A percentile compares a stretch with the other conserved stretches of the same genome.
Evolutionary conservation across 1,140 invertebrate genomes (phyloP).

Genomic region (Cecropterus lyciades): DNA sequence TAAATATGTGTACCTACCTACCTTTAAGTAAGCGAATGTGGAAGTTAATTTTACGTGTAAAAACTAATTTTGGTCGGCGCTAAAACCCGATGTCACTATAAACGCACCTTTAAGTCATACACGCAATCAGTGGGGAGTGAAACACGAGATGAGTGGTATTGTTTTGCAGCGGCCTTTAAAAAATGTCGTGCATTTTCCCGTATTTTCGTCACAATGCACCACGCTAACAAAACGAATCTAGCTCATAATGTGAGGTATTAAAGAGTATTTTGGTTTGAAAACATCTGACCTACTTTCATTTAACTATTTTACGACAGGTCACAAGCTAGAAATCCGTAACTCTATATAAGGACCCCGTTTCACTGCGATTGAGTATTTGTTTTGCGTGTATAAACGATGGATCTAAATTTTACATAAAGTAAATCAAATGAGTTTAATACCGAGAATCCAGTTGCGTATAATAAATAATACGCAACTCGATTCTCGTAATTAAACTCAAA

Average conservation of each 20-base stretch:
- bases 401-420: no score
- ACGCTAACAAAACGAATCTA: slow-evolving; percentile 10
- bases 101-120: not conserved
- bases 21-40: no score
- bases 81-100: not conserved
- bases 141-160: slow-evolving; percentile 24
- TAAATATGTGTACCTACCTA: no score
- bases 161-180: slow-evolving; percentile 20
- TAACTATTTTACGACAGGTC: slow-evolving; percentile 17
- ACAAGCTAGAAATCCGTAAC: not conserved
- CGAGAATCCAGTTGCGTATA: no score
- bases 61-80: not conserved
- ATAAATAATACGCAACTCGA: no score
- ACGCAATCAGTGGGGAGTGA: slow-evolving; percentile 17
- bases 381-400: no score
- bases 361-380: slow-evolving; percentile 5
- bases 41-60: no score
- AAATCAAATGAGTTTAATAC: no score
- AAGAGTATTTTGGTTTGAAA: not conserved
- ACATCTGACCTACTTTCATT: slow-evolving; percentile 15
- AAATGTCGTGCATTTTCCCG: slow-evolving; percentile 14
- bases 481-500: no score
- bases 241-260: not conserved
- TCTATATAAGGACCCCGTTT: not conserved
- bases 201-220: slow-evolving; percentile 22